Base-by-base conservation (phyloP, 2,888 invertebrate species). In the Tetragonisca angustula region DNA sequence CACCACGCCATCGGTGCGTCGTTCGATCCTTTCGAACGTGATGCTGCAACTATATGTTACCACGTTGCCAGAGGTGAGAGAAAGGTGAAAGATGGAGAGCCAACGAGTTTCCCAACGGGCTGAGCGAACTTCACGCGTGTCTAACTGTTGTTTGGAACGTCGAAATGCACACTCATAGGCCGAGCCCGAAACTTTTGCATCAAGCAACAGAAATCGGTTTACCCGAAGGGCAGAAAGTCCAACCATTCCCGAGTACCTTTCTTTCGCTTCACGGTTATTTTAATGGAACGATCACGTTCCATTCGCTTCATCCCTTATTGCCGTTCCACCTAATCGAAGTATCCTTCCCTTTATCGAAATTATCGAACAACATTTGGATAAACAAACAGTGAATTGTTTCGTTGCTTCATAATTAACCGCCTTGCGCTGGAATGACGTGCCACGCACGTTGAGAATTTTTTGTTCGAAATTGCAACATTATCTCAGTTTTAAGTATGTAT, bases 11-110 rank as follows among this genome's bases (percentile, higher is more conserved):
- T 81, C 74, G 81, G 68, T 64, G 70, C 61, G 79, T 78, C 72
- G 72, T 65, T 43, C 82, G 85, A 87, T 87, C 79, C 78, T 85
- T 85, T 84, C 82, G 79, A 80, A 87, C 84, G 81, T 93, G 93
- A 92, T 90, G 90, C 85, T 90, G 92, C 92, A 91, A 91, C 86
- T 88, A 88, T 87, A 78, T 15, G 49, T 24, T 81, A 80, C 76
- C 67, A 69, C 43, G 43, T 1, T 9, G 0, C 32, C 32, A 32
- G 32, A 32, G 32, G 32, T 32, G 32, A 32, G 43, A 43, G 43
- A n/a, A n/a, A 43, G 43, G 43, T 6, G 79, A 56, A 82, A 79
- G 78, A 56, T 56, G 73, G 82, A 32, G 27, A 80, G 75, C 83
- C 78, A 79, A 87, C 76, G 62, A 50, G 43, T 36, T 79, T 82